Base-by-base conservation (phyloP, 2,797 vertebrate genomes). In the Halcyon badia region DNA sequence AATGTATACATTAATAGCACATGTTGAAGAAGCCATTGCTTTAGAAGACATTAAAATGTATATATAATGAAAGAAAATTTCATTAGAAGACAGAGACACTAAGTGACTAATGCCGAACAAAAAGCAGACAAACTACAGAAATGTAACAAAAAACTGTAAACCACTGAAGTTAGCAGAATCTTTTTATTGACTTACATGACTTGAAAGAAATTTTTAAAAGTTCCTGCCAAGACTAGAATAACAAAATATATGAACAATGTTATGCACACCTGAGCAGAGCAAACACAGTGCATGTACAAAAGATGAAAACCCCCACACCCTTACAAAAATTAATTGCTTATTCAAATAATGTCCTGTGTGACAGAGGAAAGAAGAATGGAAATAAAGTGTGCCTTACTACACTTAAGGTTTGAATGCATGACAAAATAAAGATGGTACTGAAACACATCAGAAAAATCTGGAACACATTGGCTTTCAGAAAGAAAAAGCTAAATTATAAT, bases 251-350 rank as follows among this genome's bases (percentile, higher is more conserved):
- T 5, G 2, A 60, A 37, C 4, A 61, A 26, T 24, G 41, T 57
- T 61, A 61, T n/a, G 10, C 5, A 46, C 7, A 60, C 1, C 1
- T 52, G 6, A n/a, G 41, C 5, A 77, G 8, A 54, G 15, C 2
- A 48, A 69, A 37, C 42, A n/a, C 22, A 91, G 9, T 42, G 3
- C 21, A 77, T 17, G 25, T 33, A 51, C 3, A 30, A 70, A 94
- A 41, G n/a, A 25, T 14, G 54, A 68, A 56, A 37, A 9, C 4
- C 0, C 0, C 3, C 7, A 17, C 5, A 41, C 1, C 1, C 1
- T 0, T 71, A 21, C 20, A 28, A 76, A 57, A 10, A 83, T 54
- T 72, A 75, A 64, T 48, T 49, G 12, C 1, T 57, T 71, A 68
- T 61, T 87, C n/a, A 81, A 83, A 42, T 65, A 54, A 44, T 30